Percentiles rank a stretch among this genome's conserved stretches.
These are phyloP conservation scores for Dicyrtoma fusca DNA, from an alignment of 2,888 invertebrate genomes.

Conservation along the genomic window DNA sequence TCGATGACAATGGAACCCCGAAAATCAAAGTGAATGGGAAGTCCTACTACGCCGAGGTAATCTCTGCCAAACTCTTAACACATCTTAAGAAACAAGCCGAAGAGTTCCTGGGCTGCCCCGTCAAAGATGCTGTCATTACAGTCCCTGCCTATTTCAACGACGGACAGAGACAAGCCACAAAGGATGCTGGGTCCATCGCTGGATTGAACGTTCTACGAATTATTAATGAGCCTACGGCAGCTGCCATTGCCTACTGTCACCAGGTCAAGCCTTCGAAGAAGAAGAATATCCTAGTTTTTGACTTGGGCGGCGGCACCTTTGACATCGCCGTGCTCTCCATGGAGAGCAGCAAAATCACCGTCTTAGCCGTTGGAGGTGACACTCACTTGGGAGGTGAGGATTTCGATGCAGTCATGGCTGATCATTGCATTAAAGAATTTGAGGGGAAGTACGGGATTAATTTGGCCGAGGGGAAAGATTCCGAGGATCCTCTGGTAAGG, in stretches of 20 bases:
- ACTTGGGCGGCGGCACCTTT: conserved; percentile 46
- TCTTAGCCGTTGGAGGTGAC: conserved; percentile 27
- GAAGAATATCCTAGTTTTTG: conserved; percentile 40
- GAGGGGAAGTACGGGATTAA: conserved; percentile 8
- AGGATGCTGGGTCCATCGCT: conserved; percentile 79
- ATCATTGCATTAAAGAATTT: conserved; percentile 39
- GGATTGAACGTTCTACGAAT: conserved; percentile 85
- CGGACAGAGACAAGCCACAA: conserved; percentile 70
- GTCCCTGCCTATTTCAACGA: conserved; percentile 79
- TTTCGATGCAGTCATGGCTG: conserved; percentile 59
- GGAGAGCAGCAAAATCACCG: conserved; percentile 7
- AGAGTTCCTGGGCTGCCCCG: conserved; percentile 79
- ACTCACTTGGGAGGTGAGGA: conserved; percentile 39
- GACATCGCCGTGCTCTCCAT: conserved; percentile 40
- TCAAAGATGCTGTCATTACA: conserved; percentile 76
- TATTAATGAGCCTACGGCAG: conserved; percentile 88
- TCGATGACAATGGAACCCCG: conserved; percentile 68
- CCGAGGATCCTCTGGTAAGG: not conserved
- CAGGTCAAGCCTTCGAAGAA: not conserved
- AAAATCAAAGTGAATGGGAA: conserved; percentile 59
- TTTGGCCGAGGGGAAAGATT: conserved; percentile 29
- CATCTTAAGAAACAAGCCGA: conserved; percentile 93
- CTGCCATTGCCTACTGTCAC: conserved; percentile 63
- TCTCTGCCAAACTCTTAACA: conserved; percentile 70
- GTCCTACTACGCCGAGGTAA: conserved; percentile 67